These are phyloP conservation scores for Cephus pulcher DNA, from an alignment of 2,888 invertebrate species.

Conservation along the genomic window DNA sequence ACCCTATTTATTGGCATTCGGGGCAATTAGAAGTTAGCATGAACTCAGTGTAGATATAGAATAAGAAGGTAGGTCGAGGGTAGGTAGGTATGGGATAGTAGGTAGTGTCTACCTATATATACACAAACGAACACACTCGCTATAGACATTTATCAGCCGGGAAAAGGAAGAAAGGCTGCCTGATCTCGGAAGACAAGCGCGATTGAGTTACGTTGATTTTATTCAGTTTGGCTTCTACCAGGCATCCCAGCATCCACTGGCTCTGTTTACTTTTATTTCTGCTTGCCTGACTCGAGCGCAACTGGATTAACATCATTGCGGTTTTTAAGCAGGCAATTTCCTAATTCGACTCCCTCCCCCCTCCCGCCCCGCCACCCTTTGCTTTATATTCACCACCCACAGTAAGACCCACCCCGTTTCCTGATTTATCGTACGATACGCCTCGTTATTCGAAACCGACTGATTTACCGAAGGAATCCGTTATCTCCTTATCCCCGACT, in stretches of 20 bases:
- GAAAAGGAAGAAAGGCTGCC: conserved; percentile 37
- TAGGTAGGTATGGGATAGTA: not conserved
- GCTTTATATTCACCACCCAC: conserved; percentile 37
- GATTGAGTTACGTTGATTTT: conserved; percentile 67
- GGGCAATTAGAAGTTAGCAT: conserved; percentile 44
- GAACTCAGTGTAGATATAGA: conserved; percentile 22
- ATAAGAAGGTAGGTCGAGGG: not conserved
- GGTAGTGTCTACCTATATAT: not conserved
- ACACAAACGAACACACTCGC: not conserved
- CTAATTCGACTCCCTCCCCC: conserved; percentile 56
- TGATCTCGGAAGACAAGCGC: conserved; percentile 61
- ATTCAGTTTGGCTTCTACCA: conserved; percentile 57
- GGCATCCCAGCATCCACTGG: conserved; percentile 22
- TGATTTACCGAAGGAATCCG: not conserved
- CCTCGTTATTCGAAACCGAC: not conserved
- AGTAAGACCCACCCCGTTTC: conserved; percentile 31
- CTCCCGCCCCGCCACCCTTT: conserved; percentile 30
- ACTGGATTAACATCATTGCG: conserved; percentile 63
- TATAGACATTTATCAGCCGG: conserved; percentile 49
- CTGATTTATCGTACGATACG: conserved; percentile 47
- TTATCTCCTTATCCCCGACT: not conserved
- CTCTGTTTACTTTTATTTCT: conserved; percentile 39
- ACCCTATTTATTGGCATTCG: conserved; percentile 28
- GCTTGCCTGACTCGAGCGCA: conserved; percentile 30
- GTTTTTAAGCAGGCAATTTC: conserved; percentile 65